Conservation (phyloP, 1,140 invertebrate species). For the Drosophila novamexicana region DNA sequence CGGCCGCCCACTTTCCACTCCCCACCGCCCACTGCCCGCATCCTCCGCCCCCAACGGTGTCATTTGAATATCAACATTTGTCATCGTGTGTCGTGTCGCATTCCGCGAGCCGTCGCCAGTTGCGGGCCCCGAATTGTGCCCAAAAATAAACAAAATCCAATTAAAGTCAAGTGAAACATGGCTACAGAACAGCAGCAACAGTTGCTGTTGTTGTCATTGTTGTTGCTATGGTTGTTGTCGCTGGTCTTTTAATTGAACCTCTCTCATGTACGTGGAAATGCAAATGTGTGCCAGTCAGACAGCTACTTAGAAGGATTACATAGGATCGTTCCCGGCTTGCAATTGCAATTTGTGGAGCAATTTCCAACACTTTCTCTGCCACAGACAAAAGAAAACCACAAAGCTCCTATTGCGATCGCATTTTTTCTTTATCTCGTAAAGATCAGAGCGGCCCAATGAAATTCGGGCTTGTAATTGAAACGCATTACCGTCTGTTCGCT, state of each 20-base stretch:
- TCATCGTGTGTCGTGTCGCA: constrained; percentile 78
- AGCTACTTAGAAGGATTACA: constrained; percentile 59
- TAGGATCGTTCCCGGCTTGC: constrained; percentile 4
- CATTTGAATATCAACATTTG: constrained; percentile 82
- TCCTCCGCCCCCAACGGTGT: constrained; percentile 62
- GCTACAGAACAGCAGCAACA: constrained; percentile 43
- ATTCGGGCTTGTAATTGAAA: constrained; percentile 77
- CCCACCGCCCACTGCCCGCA: constrained; percentile 16
- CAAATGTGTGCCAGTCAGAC: constrained; percentile 64
- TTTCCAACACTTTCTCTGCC: constrained; percentile 71
- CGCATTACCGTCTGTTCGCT: constrained; percentile 61
- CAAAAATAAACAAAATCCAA: constrained; percentile 79
- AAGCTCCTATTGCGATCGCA: constrained; percentile 22
- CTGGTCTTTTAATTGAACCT: constrained; percentile 70
- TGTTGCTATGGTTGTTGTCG: constrained; percentile 34
- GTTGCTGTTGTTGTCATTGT: constrained; percentile 28
- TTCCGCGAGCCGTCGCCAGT: constrained; percentile 58
- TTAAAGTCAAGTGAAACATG: constrained; percentile 80
- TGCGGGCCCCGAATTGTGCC: constrained; percentile 61
- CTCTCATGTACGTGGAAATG: constrained; percentile 62
- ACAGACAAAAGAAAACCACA: constrained; percentile 25
- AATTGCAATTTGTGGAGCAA: constrained; percentile 60
- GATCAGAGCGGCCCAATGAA: constrained; percentile 66
- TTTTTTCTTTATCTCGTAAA: constrained; percentile 38
- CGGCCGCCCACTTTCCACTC: constrained; percentile 19